Evolutionary conservation across 2,888 invertebrate species (phyloP), one percentile per base, ranked within the genome.

Genomic region (Euzophera pinguis): DNA sequence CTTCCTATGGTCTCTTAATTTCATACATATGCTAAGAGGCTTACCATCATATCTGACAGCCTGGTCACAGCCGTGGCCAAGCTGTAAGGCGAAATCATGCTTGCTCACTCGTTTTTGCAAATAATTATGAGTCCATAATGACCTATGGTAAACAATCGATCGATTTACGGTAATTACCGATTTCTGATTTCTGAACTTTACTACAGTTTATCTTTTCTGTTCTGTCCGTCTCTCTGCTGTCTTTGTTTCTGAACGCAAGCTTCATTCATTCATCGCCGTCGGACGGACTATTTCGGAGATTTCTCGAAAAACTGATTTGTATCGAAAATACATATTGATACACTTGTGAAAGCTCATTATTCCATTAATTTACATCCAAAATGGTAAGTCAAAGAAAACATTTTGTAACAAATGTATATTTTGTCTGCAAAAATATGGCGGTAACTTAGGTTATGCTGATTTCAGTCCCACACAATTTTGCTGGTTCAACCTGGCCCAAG

Each of bases 391-490:
- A 8, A n/a, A 14, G 8, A 1, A 5, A 8, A 13, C 12, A 37
- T 47, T 50, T 13, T 9, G 3, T 6, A 45, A 43, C 52, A 32
- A 54, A 41, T 47, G 34, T 38, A 2, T 10, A 51, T 22, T 49
- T 57, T 59, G 32, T 50, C 49, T 48, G 53, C 51, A 47, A 58
- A 69, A 71, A 75, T 76, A 81, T 79, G 84, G 81, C 83, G 81
- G 77, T 67, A 76, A 59, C 35, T 53, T 52, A 69, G 78, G 78
- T 81, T 79, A 79, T 76, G 56, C 64, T 71, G 90, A 91, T 70
- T 93, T 58, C 81, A 95, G 98, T 95, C 97, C n/a, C 99, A 99
- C 89, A 98, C 99, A 57, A 99, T 99, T 80, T 91, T 99, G 56
- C 85, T 99, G 61, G 96, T 99, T 5, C 99, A 99, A 81, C 98